These are phyloP conservation scores for Andrena fulva DNA, from an alignment of 2,888 invertebrate species.

Conservation along the genomic window DNA sequence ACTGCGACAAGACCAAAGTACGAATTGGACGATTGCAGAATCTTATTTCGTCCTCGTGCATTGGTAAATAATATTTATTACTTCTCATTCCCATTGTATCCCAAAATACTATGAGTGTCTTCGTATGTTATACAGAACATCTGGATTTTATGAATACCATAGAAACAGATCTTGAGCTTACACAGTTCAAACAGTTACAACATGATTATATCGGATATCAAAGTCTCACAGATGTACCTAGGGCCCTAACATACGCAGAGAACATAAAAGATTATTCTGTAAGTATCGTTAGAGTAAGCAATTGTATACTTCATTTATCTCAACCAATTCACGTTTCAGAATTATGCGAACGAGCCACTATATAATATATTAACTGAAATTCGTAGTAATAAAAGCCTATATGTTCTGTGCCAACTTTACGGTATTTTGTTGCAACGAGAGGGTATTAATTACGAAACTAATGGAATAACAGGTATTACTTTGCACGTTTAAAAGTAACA, in stretches of 20 bases:
- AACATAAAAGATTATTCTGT: constrained; percentile 86
- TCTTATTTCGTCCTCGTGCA: constrained; percentile 98
- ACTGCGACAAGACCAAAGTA: constrained; percentile 98
- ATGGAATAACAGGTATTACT: constrained; percentile 84
- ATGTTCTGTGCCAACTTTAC: constrained; percentile 93
- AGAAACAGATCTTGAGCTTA: constrained; percentile 90
- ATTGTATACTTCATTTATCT: not conserved
- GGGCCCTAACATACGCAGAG: constrained; percentile 91
- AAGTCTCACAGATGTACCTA: constrained; percentile 97
- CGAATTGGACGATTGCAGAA: constrained; percentile 97
- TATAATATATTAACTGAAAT: constrained; percentile 91
- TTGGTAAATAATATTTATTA: constrained; percentile 86
- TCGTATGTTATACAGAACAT: constrained; percentile 89
- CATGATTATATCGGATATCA: constrained; percentile 98
- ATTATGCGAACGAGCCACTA: constrained; percentile 88
- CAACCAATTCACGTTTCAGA: constrained; percentile 81
- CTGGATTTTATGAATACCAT: constrained; percentile 95
- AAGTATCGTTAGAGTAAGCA: constrained; percentile 58
- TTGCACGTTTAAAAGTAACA: not conserved
- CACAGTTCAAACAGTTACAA: constrained; percentile 94
- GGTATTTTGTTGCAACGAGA: constrained; percentile 93
- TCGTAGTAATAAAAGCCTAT: constrained; percentile 89
- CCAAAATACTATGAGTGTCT: constrained; percentile 33
- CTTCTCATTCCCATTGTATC: not conserved
- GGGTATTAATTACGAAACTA: constrained; percentile 92